Base-by-base conservation (phyloP, 2,888 invertebrate genomes). In the Microctonus aethiopoides region DNA sequence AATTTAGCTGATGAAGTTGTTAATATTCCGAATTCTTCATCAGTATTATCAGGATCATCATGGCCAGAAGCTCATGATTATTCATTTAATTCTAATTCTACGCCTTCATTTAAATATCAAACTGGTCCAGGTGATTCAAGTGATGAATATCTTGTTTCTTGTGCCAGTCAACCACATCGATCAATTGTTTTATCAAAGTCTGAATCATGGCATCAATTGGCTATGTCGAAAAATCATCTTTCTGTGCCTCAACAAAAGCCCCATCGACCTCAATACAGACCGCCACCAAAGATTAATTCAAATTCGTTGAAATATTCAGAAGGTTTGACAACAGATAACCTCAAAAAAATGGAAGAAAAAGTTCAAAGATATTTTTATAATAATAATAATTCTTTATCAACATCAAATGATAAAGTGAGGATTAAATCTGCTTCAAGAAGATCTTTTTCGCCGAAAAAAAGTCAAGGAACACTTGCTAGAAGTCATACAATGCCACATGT, bases 181-280 rank as follows among this genome's bases (percentile, higher is more conserved):
- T 84, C 84, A 4, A 81, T 85, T 57, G 86, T 86, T 0, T 74
- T 86, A 2, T 91, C 90, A 78, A 93, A 94, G 83, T 93, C 94
- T 9, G 94, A 94, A 83, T 93, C 94, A 3, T 95, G 94, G 94
- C 92, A 93, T 82, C 93, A 93, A 80, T 88, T 94, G 72, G 89
- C 89, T 72, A 84, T 89, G 67, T 79, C 83, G 1, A 78, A 76
- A 24, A 76, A 73, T 2, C 76, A 75, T 11, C 74, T 81, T 11
- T 78, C 79, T 65, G 75, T 77, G 1, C 80, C 81, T 72, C 87
- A 87, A 51, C 81, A 85, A 13, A 82, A 86, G 2, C 87, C 61
- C 77, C 85, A 7, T 87, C 89, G 86, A 87, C 54, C 84, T 3
- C 75, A 73, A 16, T 75, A 77, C 4, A 83, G 86, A 70, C 83